Evolutionary conservation across 1,140 invertebrate species (phyloP), one percentile per base, ranked within the genome.

Genomic region (Ceratoteleas bidentatus): DNA sequence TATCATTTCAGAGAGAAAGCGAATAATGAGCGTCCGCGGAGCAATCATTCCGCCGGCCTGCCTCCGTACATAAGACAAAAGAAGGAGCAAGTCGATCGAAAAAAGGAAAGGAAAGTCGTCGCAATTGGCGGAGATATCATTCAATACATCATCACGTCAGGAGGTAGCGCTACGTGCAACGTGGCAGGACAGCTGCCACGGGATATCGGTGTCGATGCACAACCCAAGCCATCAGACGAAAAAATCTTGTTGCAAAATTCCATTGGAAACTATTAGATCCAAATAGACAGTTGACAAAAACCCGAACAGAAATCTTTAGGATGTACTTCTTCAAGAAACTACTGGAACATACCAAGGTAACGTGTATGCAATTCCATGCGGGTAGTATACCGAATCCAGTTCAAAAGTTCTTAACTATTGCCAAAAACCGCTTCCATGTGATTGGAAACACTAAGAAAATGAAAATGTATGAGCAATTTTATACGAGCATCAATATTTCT

Each of bases 141-240:
- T 70, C 75, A 78, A 72, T 70, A 78, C 66, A 78, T 72, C 65
- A 77, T 69, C 74, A 69, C 65, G 74, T 69, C 65, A 69, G 57
- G 49, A 69, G 58, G 53, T 65, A 78, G 66, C 54, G 14, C 45
- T 34, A 65, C 62, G 68, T 68, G 64, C 64, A 65, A 66, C 60
- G 43, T 56, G 52, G 57, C 65, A 65, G 66, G 68, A 79, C 78
- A 81, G 78, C 70, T 81, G 78, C 75, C 72, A 70, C 45, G 60
- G 61, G 49, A 40, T 75, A 81, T 81, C 65, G 78, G 60, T 75
- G 66, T 52, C 65, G 65, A 65, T 70, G 49, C 54, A 36, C 70
- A 69, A 64, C 45, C 49, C 13, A 62, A 24, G 4, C 24, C 24
- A 4, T 24, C 24, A 24, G 24, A 4, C 24, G 24, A 24, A 24